phyloP scores from a whole-genome alignment of 2,797 vertebrate species.

The Syngnathus acus region DNA sequence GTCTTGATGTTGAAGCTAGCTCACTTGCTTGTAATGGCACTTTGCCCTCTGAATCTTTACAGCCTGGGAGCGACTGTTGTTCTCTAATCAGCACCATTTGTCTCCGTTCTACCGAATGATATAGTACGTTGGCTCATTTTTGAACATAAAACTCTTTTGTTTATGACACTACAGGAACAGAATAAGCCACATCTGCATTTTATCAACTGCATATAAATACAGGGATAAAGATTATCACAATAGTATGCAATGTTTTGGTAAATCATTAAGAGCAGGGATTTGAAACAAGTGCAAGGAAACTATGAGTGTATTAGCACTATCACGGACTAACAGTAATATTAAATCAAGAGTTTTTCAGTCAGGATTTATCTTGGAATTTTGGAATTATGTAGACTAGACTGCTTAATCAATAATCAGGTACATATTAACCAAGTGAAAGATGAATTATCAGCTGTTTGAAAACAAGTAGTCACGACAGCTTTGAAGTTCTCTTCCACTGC shows the following conservation, averaged over 20 bases:
- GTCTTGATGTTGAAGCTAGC: conserved; percentile 5
- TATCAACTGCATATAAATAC: neutral
- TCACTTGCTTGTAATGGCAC: conserved; percentile 8
- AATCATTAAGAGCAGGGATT: neutral
- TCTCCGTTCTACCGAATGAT: neutral
- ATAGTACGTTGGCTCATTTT: no score
- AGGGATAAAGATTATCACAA: neutral
- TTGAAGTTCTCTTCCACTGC: neutral
- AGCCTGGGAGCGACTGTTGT: neutral
- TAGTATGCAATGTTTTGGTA: neutral
- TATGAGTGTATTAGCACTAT: neutral
- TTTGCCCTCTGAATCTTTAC: conserved; percentile 6
- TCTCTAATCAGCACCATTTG: conserved; percentile 10
- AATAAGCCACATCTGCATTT: neutral
- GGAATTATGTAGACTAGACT: neutral
- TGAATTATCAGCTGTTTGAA: neutral
- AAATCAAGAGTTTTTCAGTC: neutral
- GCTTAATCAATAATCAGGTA: neutral
- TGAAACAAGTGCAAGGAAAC: neutral
- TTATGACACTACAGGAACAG: neutral
- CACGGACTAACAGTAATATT: neutral
- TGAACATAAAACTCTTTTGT: neutral
- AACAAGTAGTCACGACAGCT: neutral
- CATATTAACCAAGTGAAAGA: neutral
- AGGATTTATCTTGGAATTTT: no score